Evolutionary conservation across 2,888 invertebrate genomes (phyloP).

Genomic region (Lasioglossum malachurum): DNA sequence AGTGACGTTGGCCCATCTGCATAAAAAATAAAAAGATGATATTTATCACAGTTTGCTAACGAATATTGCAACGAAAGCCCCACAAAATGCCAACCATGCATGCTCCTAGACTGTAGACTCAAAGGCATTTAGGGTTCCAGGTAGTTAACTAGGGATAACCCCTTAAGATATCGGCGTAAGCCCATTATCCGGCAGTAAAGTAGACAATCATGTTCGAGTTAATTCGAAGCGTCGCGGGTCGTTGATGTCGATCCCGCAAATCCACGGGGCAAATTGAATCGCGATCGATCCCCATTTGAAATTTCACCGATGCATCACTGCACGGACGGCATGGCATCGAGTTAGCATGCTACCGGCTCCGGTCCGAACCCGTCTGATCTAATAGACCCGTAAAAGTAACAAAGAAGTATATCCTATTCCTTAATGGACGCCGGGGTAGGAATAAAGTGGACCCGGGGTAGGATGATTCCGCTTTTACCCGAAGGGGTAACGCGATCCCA

Average conservation of each 20-base stretch:
- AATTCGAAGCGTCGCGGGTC: conserved; percentile 24
- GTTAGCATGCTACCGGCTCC: conserved; percentile 28
- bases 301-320: conserved; percentile 37
- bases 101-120: too few relatives aligned
- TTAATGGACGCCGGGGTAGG: conserved; percentile 46
- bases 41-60: too few relatives aligned
- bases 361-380: conserved; percentile 23
- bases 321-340: conserved; percentile 2
- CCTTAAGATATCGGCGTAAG: neutral
- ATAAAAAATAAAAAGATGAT: too few relatives aligned
- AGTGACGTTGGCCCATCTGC: too few relatives aligned
- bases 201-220: conserved; percentile 17
- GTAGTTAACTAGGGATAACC: neutral
- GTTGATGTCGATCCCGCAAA: conserved; percentile 12
- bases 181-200: conserved; percentile 2
- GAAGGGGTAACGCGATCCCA: conserved; percentile 26
- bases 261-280: conserved; percentile 33
- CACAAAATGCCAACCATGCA: too few relatives aligned
- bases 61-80: too few relatives aligned
- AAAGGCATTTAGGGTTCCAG: neutral
- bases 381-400: conserved; percentile 45
- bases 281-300: conserved; percentile 43
- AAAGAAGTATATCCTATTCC: conserved; percentile 41
- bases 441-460: conserved; percentile 15
- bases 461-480: conserved; percentile 19